Evolutionary conservation across 1,140 invertebrate species (phyloP).

Genomic region (Bactericera cockerelli): DNA sequence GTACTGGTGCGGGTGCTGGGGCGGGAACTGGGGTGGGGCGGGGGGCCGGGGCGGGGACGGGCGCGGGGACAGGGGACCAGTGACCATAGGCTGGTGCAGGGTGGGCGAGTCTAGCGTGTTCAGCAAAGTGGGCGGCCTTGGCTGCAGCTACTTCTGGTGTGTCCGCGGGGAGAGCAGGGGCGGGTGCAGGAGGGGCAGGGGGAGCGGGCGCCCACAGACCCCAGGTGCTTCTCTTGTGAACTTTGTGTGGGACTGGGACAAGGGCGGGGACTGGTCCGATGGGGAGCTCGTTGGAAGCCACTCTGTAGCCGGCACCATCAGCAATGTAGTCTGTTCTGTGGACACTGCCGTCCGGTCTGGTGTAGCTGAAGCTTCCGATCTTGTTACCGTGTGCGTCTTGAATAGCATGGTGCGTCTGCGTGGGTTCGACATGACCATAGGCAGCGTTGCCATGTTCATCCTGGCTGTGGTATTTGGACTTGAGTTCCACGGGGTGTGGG

Average conservation of each 20-base stretch:
- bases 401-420: conserved; percentile 35
- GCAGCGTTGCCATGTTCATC: conserved; percentile 37
- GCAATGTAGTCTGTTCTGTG: conserved; percentile 35
- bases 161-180: conserved; percentile 30
- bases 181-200: conserved; percentile 11
- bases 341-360: conserved; percentile 35
- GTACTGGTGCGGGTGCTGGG: conserved; percentile 5
- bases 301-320: conserved; percentile 36
- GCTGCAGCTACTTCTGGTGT: conserved; percentile 23
- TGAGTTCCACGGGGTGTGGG: conserved; percentile 30
- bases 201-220: conserved; percentile 3
- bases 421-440: conserved; percentile 37
- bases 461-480: conserved; percentile 38
- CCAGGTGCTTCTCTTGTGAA: not conserved
- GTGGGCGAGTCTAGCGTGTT: conserved; percentile 14
- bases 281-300: conserved; percentile 33
- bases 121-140: conserved; percentile 22
- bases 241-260: conserved; percentile 6
- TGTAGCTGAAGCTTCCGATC: conserved; percentile 37
- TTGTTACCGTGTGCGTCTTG: conserved; percentile 37
- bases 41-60: not conserved
- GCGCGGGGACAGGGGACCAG: not conserved
- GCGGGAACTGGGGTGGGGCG: not conserved
- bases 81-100: conserved; percentile 7
- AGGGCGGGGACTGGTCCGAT: conserved; percentile 22